Evolutionary conservation across 2,797 vertebrate genomes (phyloP), one percentile per base, ranked within the genome.

Genomic region (Argya squamiceps): DNA sequence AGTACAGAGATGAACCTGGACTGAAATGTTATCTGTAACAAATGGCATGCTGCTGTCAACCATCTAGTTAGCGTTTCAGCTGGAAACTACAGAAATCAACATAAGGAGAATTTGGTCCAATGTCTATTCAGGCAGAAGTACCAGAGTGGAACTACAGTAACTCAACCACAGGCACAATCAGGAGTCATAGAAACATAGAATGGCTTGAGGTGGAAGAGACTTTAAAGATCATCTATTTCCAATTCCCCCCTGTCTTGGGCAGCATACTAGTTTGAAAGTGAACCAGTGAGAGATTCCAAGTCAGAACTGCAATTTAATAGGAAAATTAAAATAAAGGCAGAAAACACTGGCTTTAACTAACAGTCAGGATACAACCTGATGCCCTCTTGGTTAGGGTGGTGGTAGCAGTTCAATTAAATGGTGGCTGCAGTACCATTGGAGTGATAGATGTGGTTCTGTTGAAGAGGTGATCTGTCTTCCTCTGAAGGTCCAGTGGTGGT

Each of bases 21-120:
- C 30, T 84, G 41, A 87, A 91, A 58, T 16, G 7, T 3, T 37
- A 30, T 39, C 39, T 53, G 30, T 75, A 62, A 59, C 11, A 77
- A 81, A 75, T 1, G 0, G 8, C 20, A 22, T 21, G 20, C 37
- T 71, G 58, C 39, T 78, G 21, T 71, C 0, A 0, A 43, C 4
- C 29, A n/a, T 9, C 5, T 1, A 68, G 8, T 64, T 71, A 67
- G 12, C 49, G 68, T 52, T 77, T 75, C 52, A 30, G 20, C 3
- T 53, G 20, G 10, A 71, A 37, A 43, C 7, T 55, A 52, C 10
- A 83, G 18, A 60, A 88, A 71, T 55, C 50, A 65, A 15, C 14
- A 53, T 2, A 15, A 26, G 14, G 80, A 36, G 11, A 88, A 50
- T 71, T 68, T 88, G 15, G 34, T 74, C 26, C 22, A 19, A 15